Conservation (phyloP, 2,797 vertebrate genomes). For the Anguilla anguilla region DNA sequence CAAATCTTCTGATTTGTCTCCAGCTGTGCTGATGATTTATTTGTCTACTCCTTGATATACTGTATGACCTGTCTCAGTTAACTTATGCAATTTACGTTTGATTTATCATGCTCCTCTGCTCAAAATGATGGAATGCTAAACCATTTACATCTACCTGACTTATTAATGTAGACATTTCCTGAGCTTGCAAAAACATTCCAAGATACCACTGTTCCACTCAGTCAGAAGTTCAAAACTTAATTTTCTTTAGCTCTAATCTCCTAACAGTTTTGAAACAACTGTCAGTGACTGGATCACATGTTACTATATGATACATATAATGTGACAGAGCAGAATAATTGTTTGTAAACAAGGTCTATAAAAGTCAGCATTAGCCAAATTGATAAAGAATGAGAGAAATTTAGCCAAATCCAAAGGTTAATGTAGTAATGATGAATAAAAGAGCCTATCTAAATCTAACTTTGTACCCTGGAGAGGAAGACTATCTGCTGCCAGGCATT, state of each 20-base stretch:
- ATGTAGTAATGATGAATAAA: too few relatives aligned
- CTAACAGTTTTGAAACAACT: constrained; percentile 43
- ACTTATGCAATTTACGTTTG: not conserved
- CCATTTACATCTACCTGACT: constrained; percentile 47
- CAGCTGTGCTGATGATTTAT: not conserved
- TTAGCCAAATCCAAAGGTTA: too few relatives aligned
- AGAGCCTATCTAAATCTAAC: too few relatives aligned
- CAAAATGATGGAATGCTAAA: constrained; percentile 46
- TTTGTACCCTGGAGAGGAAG: too few relatives aligned
- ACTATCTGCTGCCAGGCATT: too few relatives aligned
- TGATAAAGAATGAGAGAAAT: not conserved
- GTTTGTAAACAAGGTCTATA: not conserved
- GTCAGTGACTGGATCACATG: not conserved
- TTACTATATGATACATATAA: not conserved
- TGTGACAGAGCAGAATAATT: not conserved
- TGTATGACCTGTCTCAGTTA: not conserved
- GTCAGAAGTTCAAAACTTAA: constrained; percentile 26
- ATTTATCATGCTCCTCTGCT: not conserved
- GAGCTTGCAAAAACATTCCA: constrained; percentile 52
- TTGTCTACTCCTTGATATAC: not conserved
- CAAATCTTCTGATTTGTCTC: not conserved
- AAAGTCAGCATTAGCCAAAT: not conserved
- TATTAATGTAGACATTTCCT: constrained; percentile 39
- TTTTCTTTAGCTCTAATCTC: constrained; percentile 44
- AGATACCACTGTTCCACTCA: not conserved